Evolutionary conservation across 1,140 invertebrate genomes (phyloP), one percentile per base, ranked within the genome.

Genomic region (Oryzaephilus surinamensis): DNA sequence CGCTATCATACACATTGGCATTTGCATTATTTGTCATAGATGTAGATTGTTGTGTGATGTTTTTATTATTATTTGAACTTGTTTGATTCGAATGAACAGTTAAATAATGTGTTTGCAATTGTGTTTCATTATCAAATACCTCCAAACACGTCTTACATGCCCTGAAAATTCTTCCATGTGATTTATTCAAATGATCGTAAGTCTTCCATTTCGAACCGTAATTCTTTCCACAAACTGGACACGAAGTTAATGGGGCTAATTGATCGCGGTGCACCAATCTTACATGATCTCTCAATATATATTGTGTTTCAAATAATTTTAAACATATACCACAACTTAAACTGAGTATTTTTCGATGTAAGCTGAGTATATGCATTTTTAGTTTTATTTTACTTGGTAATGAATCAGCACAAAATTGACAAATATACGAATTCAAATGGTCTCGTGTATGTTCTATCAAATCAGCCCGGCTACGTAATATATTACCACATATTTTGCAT

Each of bases 161-260:
- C 16, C 63, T 64, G 34, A 74, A 75, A 11, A 71, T 69, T 33
- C 70, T 63, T 0, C 72, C 71, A 39, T 77, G 74, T 20, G 67
- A 71, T 39, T 74, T 74, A 38, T 72, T 72, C n/a, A 74, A 64
- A 43, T 77, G 74, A 46, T 75, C 72, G 11, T 70, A 69, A 0
- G 73, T 70, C 48, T 76, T 76, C 66, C 71, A 73, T 32, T 72
- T 73, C 0, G 66, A 71, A 0, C 71, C 69, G 37, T 74, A 75
- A 29, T 70, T 69, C 49, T 74, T 74, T 0, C 71, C 74, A 45
- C 74, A 77, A 2, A 76, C 67, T 11, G 69, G 67, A 45, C 73
- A 77, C 2, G 71, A 71, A 24, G 72, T 73, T 0, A 70, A 62
- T 19, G 65, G 68, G 4, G 61, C 52, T 2, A 76, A 46, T 11